Percentiles rank a stretch among this genome's conserved stretches.
Evolutionary conservation across 92 coral and sea anemone species (phyloP).

Genomic region (Parazoanthus darwini): DNA sequence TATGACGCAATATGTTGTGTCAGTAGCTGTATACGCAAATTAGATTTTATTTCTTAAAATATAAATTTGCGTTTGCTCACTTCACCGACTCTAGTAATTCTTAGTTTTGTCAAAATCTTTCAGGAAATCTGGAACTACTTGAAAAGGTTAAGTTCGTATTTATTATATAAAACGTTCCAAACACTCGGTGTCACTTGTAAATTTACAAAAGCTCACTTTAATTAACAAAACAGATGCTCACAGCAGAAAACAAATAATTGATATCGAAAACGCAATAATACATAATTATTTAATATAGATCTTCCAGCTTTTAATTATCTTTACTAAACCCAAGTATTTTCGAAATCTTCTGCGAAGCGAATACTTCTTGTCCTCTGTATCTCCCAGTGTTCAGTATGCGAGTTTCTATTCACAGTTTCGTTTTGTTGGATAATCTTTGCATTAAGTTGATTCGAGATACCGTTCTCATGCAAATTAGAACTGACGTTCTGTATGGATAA

Average conservation of each 20-base stretch:
- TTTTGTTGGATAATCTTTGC: not conserved
- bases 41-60: too few species aligned
- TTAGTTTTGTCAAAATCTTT: too few species aligned
- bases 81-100: too few species aligned
- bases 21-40: not conserved
- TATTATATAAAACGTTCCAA: not conserved
- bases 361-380: not conserved
- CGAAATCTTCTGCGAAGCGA: conserved; percentile 11
- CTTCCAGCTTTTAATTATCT: not conserved
- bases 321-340: conserved; percentile 11
- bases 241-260: not conserved
- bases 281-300: not conserved
- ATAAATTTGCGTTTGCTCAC: too few species aligned
- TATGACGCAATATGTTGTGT: not conserved
- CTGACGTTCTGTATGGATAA: not conserved
- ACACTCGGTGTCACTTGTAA: not conserved
- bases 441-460: not conserved
- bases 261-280: not conserved
- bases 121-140: too few species aligned
- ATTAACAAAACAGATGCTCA: not conserved
- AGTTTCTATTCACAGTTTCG: not conserved
- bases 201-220: not conserved
- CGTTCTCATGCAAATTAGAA: conserved; percentile 6
- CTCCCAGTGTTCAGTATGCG: not conserved
- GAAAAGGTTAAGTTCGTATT: too few species aligned